Conservation (phyloP, 2,888 invertebrate species). For the Lasiommata megera region DNA sequence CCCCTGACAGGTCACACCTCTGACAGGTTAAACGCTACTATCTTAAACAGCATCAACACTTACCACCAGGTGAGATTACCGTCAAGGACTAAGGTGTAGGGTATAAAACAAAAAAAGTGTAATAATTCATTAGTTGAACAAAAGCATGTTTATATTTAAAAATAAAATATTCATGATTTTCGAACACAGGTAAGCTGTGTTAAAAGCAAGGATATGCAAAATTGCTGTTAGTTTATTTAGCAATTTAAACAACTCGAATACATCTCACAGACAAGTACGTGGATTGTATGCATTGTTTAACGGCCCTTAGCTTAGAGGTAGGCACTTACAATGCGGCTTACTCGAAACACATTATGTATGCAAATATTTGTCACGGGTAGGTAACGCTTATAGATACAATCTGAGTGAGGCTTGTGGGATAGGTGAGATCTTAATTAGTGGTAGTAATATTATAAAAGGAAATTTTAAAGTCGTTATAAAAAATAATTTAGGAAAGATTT, state of each 20-base stretch:
- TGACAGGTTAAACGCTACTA: no score
- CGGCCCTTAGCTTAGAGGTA: constrained; percentile 13
- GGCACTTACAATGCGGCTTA: constrained; percentile 8
- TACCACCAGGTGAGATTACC: no score
- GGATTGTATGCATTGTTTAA: constrained; percentile 10
- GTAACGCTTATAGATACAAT: background rate
- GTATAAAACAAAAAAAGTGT: no score
- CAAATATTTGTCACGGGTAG: constrained; percentile 4
- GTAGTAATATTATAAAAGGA: background rate
- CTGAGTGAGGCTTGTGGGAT: background rate
- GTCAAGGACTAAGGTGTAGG: no score
- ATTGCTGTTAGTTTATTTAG: background rate
- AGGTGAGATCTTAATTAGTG: background rate
- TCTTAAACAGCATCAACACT: no score
- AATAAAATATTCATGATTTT: no score
- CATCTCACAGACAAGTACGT: constrained; percentile 9
- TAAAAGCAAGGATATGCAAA: background rate
- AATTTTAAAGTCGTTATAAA: no score
- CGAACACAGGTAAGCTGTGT: no score
- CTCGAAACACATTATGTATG: constrained; percentile 11
- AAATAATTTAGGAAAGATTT: no score
- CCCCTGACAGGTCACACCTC: no score
- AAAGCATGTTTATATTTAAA: no score
- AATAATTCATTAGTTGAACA: no score
- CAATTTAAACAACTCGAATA: background rate